Conservation (phyloP, 2,113 vertebrate species). For the Gracilinanus agilis region DNA sequence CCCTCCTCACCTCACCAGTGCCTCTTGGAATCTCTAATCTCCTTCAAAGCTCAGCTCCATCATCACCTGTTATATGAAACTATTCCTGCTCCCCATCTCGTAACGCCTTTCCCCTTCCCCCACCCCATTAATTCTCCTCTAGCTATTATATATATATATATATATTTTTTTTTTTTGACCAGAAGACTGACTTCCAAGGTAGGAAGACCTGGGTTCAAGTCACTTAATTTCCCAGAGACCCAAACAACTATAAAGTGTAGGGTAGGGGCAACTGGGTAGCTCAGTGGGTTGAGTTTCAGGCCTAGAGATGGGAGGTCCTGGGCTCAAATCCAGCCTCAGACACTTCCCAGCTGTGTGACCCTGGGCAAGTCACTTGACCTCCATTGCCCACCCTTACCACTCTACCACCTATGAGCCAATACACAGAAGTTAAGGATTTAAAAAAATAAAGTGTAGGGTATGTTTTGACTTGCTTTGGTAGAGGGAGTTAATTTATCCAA, state of each 20-base stretch:
- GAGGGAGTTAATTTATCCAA: background rate
- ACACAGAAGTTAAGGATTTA: no score
- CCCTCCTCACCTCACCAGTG: background rate
- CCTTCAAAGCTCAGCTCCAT: background rate
- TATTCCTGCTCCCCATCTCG: background rate
- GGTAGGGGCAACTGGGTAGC: no score
- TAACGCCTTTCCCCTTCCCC: background rate
- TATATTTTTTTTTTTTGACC: no score
- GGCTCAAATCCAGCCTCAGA: no score
- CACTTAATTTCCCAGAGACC: background rate
- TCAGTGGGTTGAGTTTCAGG: no score
- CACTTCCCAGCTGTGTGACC: no score
- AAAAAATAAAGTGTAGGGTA: background rate
- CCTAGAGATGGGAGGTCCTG: no score
- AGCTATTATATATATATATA: background rate
- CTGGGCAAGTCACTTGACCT: no score
- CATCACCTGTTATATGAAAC: background rate
- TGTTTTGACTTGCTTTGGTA: background rate
- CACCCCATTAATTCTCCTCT: background rate
- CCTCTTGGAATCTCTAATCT: background rate
- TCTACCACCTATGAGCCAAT: no score
- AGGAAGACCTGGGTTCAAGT: background rate
- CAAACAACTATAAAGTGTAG: background rate
- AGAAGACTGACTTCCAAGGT: background rate
- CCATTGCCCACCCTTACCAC: no score